A percentile compares a stretch with the other conserved stretches of the same genome.
phyloP scores from a whole-genome alignment of 2,113 vertebrate genomes.

The Phalacrocorax aristotelis region DNA sequence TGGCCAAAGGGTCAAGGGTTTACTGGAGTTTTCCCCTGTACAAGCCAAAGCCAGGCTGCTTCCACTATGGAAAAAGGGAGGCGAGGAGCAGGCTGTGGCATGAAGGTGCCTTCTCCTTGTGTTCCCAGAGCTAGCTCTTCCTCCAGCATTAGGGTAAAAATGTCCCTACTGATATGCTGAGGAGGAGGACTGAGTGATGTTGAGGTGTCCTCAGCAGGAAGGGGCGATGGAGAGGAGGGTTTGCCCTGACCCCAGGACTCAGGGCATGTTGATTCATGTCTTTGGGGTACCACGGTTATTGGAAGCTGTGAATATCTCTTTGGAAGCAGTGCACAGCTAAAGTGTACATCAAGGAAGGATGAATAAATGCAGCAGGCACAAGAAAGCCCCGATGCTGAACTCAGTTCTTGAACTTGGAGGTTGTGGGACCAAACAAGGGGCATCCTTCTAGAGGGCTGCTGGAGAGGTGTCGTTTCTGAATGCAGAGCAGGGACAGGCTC shows the following conservation, averaged over 20 bases:
- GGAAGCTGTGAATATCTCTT: background rate
- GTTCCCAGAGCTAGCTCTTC: background rate
- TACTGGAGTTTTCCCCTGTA: background rate
- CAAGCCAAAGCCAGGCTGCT: background rate
- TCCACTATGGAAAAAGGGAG: background rate
- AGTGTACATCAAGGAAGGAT: background rate
- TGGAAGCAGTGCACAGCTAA: accelerated
- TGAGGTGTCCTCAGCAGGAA: background rate
- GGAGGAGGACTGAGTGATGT: background rate
- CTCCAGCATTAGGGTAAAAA: background rate
- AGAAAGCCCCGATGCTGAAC: background rate
- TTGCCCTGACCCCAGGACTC: background rate
- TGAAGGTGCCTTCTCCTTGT: background rate
- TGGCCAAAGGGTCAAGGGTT: background rate
- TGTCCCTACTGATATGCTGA: background rate
- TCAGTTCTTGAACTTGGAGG: background rate
- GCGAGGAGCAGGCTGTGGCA: background rate
- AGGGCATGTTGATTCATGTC: accelerated
- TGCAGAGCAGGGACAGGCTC: background rate
- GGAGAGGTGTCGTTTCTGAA: background rate
- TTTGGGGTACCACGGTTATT: background rate
- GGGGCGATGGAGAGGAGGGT: background rate
- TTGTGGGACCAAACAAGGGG: background rate
- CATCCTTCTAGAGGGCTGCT: background rate
- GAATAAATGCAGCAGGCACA: background rate